These are phyloP conservation scores for Hippoglossus stenolepis DNA, from an alignment of 2,113 vertebrate genomes.

Conservation along the genomic window DNA sequence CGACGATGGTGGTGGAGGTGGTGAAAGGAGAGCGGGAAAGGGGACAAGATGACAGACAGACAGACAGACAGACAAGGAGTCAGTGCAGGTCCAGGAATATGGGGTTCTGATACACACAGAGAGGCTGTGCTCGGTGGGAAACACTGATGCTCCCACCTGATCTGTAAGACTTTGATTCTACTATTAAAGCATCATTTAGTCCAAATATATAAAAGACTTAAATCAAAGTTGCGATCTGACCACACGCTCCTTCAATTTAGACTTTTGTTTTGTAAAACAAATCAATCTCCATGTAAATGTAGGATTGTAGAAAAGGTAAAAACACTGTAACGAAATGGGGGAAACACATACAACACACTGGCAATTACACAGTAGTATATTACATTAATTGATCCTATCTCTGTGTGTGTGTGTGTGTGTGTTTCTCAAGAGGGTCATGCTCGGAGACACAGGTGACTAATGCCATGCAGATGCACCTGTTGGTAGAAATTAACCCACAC, in stretches of 20 bases:
- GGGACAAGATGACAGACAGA: conserved; percentile 13
- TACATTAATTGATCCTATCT: not conserved
- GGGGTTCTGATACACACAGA: conserved; percentile 70
- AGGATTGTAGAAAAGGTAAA: not conserved
- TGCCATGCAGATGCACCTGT: conserved; percentile 57
- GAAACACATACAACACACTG: not conserved
- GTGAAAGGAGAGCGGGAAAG: conserved; percentile 81
- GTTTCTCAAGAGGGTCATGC: conserved; percentile 52
- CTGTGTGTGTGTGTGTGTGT: conserved; percentile 36
- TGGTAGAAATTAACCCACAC: conserved; percentile 11
- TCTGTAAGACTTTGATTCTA: not conserved
- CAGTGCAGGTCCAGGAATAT: conserved; percentile 75
- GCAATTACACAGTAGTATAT: not conserved
- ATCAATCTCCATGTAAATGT: not conserved
- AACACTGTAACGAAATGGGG: not conserved
- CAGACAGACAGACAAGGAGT: conserved; percentile 73
- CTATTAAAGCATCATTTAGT: not conserved
- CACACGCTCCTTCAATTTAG: not conserved
- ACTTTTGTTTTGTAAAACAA: not conserved
- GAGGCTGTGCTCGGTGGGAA: conserved; percentile 32
- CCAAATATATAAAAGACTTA: not conserved
- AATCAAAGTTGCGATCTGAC: not conserved
- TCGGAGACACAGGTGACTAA: conserved; percentile 53
- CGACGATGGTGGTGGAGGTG: conserved; percentile 81
- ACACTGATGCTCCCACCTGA: conserved; percentile 14